A percentile compares a stretch with the other conserved stretches of the same genome.
phyloP scores from a whole-genome alignment of 2,797 vertebrate species.

The Fundulus diaphanus region DNA sequence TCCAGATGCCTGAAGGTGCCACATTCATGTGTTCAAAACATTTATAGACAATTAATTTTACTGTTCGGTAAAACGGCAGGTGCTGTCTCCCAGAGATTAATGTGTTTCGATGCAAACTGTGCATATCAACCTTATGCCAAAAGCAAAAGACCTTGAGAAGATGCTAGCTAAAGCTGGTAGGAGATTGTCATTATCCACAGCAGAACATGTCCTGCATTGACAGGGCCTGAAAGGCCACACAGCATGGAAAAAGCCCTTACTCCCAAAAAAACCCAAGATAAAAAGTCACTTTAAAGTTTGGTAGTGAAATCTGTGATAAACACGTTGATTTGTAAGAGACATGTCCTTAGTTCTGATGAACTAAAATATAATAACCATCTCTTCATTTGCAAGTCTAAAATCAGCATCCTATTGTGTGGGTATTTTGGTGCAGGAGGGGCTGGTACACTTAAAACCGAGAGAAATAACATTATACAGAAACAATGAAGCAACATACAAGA shows the following conservation, averaged over 20 bases:
- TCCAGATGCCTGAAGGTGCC: background rate
- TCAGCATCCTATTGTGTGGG: background rate
- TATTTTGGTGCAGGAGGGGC: background rate
- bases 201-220: background rate
- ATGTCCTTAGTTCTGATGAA: background rate
- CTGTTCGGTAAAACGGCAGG: background rate
- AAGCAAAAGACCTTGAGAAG: background rate
- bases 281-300: background rate
- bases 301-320: background rate
- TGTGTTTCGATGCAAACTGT: background rate
- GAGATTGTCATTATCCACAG: background rate
- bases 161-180: background rate
- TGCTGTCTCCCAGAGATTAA: background rate
- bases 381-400: background rate
- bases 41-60: background rate
- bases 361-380: background rate
- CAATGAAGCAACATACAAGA: background rate
- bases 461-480: background rate
- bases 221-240: no score
- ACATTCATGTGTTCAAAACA: background rate
- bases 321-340: background rate
- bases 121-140: background rate
- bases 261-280: background rate
- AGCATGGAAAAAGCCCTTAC: background rate
- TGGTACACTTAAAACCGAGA: background rate